phyloP scores from a whole-genome alignment of 92 coral and sea anemone genomes.

The Parazoanthus swiftii region DNA sequence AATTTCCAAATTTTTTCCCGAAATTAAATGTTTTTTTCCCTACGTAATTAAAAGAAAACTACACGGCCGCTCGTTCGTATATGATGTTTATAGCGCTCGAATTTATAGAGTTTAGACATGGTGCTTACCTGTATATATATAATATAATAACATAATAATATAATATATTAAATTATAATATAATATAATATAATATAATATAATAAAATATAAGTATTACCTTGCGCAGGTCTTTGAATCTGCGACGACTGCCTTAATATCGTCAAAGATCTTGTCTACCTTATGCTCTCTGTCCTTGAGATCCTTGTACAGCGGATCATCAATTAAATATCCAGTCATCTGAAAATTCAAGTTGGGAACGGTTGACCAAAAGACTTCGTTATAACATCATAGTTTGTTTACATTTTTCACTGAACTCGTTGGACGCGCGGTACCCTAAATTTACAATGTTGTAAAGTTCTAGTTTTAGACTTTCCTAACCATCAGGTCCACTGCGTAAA shows the following conservation, averaged over 20 bases:
- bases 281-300: slow-evolving; percentile 18
- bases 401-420: background rate
- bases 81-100: too few relatives aligned
- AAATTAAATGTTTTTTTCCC: too few relatives aligned
- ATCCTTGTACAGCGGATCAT: slow-evolving; percentile 22
- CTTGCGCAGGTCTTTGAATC: slow-evolving; percentile 3
- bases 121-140: background rate
- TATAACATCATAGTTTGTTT: background rate
- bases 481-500: too few relatives aligned
- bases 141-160: too few relatives aligned
- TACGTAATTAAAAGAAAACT: too few relatives aligned
- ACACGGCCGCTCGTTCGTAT: too few relatives aligned
- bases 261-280: slow-evolving; percentile 22
- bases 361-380: background rate
- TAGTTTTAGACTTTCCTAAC: too few relatives aligned
- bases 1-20: too few relatives aligned
- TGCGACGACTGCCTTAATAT: background rate
- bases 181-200: too few relatives aligned
- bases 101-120: too few relatives aligned
- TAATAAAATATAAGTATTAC: background rate
- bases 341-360: background rate
- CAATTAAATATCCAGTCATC: slow-evolving; percentile 37
- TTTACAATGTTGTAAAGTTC: too few relatives aligned
- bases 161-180: too few relatives aligned
- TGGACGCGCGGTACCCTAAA: background rate